phyloP scores from a whole-genome alignment of 1,140 invertebrate genomes.

The Lasaia peninsularis region DNA sequence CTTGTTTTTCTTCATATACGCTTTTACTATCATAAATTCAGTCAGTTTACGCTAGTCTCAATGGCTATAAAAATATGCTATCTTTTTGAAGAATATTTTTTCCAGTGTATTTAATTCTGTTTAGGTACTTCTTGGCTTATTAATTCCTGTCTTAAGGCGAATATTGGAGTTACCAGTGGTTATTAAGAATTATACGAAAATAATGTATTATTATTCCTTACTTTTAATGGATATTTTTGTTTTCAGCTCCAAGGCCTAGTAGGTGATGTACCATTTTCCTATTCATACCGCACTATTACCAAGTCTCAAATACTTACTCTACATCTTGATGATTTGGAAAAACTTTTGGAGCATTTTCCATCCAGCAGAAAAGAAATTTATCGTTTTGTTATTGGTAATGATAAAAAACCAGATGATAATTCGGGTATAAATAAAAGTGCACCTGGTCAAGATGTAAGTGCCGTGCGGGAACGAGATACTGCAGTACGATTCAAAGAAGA shows the following conservation, averaged over 20 bases:
- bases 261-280: slow-evolving; percentile 32
- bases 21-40: no score
- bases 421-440: background rate
- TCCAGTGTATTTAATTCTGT: no score
- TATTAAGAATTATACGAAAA: no score
- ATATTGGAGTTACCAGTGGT: no score
- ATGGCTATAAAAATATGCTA: no score
- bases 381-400: slow-evolving; percentile 24
- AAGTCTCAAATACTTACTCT: slow-evolving; percentile 48
- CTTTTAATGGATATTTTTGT: no score
- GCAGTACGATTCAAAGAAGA: background rate
- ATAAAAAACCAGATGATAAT: slow-evolving; percentile 16
- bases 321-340: slow-evolving; percentile 41
- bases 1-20: no score
- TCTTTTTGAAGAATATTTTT: no score
- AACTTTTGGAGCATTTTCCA: slow-evolving; percentile 49
- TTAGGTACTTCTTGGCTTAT: no score
- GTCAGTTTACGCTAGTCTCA: no score
- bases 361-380: slow-evolving; percentile 37
- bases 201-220: no score
- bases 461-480: background rate
- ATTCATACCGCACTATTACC: slow-evolving; percentile 39
- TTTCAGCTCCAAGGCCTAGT: slow-evolving; percentile 46
- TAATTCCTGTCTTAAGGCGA: no score
- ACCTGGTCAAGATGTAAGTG: background rate